phyloP scores from a whole-genome alignment of 2,113 vertebrate genomes.

The Oriolus oriolus region DNA sequence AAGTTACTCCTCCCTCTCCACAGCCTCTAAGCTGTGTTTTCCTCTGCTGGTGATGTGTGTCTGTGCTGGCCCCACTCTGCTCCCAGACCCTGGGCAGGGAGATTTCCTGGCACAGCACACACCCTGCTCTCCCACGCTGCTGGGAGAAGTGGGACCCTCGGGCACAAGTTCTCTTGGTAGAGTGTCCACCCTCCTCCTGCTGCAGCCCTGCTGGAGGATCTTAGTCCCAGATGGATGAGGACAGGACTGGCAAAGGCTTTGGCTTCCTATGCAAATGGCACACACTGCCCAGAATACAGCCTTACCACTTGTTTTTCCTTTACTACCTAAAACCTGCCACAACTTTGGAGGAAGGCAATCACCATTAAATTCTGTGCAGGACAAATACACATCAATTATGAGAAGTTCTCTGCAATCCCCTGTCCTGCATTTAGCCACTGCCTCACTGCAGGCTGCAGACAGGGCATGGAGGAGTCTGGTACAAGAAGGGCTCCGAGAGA shows the following conservation, averaged over 20 bases:
- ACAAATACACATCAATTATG: not conserved
- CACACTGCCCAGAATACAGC: not conserved
- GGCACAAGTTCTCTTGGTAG: rapidly evolving
- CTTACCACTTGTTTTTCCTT: not conserved
- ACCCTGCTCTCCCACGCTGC: not conserved
- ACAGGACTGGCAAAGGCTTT: not conserved
- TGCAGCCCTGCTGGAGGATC: not conserved
- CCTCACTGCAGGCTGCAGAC: not conserved
- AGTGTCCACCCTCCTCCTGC: not conserved
- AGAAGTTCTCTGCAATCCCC: not conserved
- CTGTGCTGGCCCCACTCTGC: not conserved
- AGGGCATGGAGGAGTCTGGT: not conserved
- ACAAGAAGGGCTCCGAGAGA: not conserved
- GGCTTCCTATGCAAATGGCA: not conserved
- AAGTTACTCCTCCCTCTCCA: too few species aligned
- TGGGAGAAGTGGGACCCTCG: not conserved
- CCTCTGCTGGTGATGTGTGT: rapidly evolving
- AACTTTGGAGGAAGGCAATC: not conserved
- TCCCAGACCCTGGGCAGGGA: not conserved
- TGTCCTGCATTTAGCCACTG: not conserved
- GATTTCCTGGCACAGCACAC: not conserved
- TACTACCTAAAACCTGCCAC: not conserved
- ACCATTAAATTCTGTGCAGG: not conserved
- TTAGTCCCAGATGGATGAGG: not conserved
- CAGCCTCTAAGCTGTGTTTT: not conserved